Conservation (phyloP, 2,113 vertebrate genomes). For the Crotalus viridis region DNA sequence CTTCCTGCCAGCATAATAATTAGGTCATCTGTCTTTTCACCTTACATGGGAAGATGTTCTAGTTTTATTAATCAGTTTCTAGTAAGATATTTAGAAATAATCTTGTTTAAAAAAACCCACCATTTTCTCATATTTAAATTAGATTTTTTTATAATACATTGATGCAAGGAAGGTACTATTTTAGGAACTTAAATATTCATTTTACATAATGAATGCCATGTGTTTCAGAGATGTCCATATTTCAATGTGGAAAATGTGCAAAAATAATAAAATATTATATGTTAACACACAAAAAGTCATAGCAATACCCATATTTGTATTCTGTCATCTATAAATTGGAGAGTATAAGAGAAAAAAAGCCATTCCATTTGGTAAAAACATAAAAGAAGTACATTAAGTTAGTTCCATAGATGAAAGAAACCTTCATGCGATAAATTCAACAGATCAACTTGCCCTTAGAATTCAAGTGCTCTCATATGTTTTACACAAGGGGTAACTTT, state of each 20-base stretch:
- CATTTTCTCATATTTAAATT: slow-evolving; percentile 8
- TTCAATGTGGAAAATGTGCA: not conserved
- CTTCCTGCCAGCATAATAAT: slow-evolving; percentile 20
- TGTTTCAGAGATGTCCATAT: not conserved
- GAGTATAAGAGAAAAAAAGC: not conserved
- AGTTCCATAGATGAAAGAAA: not conserved
- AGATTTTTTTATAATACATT: slow-evolving; percentile 16
- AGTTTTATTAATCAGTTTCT: slow-evolving; percentile 12
- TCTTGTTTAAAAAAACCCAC: not conserved
- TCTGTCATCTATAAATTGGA: not conserved
- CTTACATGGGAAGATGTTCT: not conserved
- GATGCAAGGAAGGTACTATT: not conserved
- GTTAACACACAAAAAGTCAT: not conserved
- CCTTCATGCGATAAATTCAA: not conserved
- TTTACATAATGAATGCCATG: not conserved
- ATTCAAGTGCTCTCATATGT: not conserved
- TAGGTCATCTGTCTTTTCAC: slow-evolving; percentile 17
- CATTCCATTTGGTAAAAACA: not conserved
- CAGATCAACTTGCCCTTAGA: not conserved
- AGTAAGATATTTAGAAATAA: slow-evolving; percentile 5
- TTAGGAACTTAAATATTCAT: not conserved
- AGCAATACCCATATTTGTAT: slow-evolving; percentile 7
- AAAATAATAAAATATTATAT: not conserved
- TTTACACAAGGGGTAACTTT: not conserved
- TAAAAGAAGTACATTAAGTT: not conserved